A percentile compares a stretch with the other conserved stretches of the same genome.
Conservation (phyloP, 2,113 vertebrate genomes). For the Crotalus helleri region DNA sequence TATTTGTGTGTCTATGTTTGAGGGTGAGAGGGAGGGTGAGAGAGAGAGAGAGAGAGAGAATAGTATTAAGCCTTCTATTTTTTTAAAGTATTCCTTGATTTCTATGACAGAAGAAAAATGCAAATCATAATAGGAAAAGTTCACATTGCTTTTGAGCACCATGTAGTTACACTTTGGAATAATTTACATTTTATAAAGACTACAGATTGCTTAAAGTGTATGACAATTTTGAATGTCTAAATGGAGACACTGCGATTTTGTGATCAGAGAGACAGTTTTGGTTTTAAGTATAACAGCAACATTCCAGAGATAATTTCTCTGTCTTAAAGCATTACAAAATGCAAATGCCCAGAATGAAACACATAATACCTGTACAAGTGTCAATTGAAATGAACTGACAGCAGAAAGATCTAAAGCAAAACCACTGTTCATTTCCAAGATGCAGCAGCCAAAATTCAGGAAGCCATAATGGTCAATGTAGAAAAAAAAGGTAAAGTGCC, state of each 20-base stretch:
- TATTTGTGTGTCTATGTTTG: not conserved
- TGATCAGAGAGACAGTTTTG: not conserved
- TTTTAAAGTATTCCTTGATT: constrained; percentile 24
- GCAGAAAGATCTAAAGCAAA: not conserved
- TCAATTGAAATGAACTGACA: not conserved
- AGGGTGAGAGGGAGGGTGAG: not conserved
- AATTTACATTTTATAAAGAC: constrained; percentile 2
- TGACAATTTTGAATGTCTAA: not conserved
- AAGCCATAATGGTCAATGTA: not conserved
- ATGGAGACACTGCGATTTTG: not conserved
- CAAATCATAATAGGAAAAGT: not conserved
- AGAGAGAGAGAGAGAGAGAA: not conserved
- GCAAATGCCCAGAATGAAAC: not conserved
- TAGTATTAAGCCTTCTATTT: constrained; percentile 40
- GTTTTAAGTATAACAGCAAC: constrained; percentile 4
- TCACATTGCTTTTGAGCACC: not conserved
- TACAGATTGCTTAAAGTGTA: not conserved
- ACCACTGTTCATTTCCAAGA: not conserved
- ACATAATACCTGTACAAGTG: not conserved
- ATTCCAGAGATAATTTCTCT: not conserved
- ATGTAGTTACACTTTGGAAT: not conserved
- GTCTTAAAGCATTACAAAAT: not conserved
- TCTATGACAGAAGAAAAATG: constrained; percentile 23
- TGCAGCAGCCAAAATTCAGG: not conserved
- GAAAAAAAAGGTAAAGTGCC: not conserved